Evolutionary conservation across 1,140 invertebrate species (phyloP), one percentile per base, ranked within the genome.

Genomic region (Spodoptera frugiperda): DNA sequence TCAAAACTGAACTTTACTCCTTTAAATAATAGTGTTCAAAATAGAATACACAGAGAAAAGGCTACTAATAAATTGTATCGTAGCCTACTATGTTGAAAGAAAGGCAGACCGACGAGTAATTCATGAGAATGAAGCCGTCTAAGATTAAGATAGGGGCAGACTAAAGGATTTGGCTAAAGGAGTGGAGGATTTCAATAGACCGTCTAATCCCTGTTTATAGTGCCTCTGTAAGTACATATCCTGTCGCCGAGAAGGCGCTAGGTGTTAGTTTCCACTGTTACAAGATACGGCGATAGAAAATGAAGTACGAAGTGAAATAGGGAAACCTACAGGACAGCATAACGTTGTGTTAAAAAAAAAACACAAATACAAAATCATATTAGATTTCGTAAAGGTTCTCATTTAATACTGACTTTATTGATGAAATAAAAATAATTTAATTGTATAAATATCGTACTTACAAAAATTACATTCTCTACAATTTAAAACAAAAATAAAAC

Each of bases 221-320:
- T 70, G 67, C 55, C 80, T 73, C 61, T 77, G 70, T 30, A 14
- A 61, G 76, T 80, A 65, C 61, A 68, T 59, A 82, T 84, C 82
- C 82, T 85, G 83, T 85, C 81, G 76, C 65, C 77, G 67, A 39
- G 71, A 57, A 80, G 85, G 84, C 84, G 82, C 79, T 87, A 76
- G 70, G 46, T 70, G 46, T 39, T 15, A 46, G 82, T 82, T 78
- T 86, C 67, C 86, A 83, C 80, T 85, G 51, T 77, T 25, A 46
- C 44, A 72, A 76, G 63, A 19, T n/a, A 39, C 54, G 30, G n/a
- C 4, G 25, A 39, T n/a, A n/a, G n/a, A n/a, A n/a, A n/a, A n/a
- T n/a, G n/a, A n/a, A n/a, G n/a, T n/a, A n/a, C n/a, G n/a, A n/a
- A n/a, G n/a, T n/a, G n/a, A n/a, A n/a, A n/a, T n/a, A n/a, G n/a